These are phyloP conservation scores for Lampris incognitus DNA, from an alignment of 2,113 vertebrate species.

Conservation along the genomic window DNA sequence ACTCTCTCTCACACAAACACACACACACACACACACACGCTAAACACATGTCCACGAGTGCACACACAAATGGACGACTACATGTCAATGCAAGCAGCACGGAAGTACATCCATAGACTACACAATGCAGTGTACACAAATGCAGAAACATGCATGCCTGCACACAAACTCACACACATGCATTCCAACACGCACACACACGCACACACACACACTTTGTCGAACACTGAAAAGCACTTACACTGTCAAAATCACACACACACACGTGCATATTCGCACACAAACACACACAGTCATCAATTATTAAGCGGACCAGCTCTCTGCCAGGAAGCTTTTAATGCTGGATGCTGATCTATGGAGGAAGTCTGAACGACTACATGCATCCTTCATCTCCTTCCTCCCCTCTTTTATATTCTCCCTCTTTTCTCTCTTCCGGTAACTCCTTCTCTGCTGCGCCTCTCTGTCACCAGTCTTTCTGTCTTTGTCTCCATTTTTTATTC, in stretches of 20 bases:
- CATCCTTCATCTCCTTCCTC: constrained; percentile 29
- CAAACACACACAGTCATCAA: constrained; percentile 39
- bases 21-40: not conserved
- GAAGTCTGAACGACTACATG: constrained; percentile 49
- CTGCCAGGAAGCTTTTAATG: constrained; percentile 59
- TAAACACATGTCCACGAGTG: not conserved
- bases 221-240: not conserved
- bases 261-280: constrained; percentile 11
- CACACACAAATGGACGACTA: not conserved
- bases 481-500: not conserved
- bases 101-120: no score
- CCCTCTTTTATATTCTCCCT: constrained; percentile 1
- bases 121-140: no score
- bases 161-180: constrained; percentile 9
- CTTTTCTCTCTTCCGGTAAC: not conserved
- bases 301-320: constrained; percentile 58
- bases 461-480: not conserved
- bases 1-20: not conserved
- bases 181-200: not conserved
- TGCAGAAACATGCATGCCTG: not conserved
- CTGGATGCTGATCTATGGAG: constrained; percentile 56
- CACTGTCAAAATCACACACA: not conserved
- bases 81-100: not conserved
- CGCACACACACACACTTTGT: not conserved
- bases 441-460: not conserved